phyloP scores from a whole-genome alignment of 2,113 vertebrate species.

The Onychostoma macrolepis region DNA sequence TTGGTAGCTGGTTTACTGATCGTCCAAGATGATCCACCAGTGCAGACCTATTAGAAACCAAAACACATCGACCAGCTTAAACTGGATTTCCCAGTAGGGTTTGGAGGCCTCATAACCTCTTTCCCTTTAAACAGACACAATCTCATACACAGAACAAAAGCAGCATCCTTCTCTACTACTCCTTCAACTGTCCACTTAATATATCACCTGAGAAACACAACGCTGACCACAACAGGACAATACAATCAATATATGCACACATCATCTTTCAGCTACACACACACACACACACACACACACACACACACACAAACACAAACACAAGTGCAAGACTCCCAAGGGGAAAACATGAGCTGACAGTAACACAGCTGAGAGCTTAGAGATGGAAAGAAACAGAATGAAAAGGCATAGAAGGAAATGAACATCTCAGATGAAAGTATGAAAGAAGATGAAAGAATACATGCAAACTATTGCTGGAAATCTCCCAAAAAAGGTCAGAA shows the following conservation, averaged over 20 bases:
- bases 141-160: slow-evolving; percentile 12
- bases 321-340: slow-evolving; percentile 41
- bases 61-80: neutral
- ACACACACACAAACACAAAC: slow-evolving; percentile 31
- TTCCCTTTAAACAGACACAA: slow-evolving; percentile 37
- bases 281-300: slow-evolving; percentile 22
- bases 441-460: neutral
- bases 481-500: slow-evolving; percentile 57
- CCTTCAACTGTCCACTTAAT: neutral
- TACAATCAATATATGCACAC: slow-evolving; percentile 60
- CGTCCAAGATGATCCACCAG: neutral
- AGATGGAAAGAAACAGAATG: slow-evolving; percentile 32
- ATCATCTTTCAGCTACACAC: slow-evolving; percentile 24
- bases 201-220: slow-evolving; percentile 34
- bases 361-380: slow-evolving; percentile 51
- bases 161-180: neutral
- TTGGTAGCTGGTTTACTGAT: neutral
- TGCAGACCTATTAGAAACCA: neutral
- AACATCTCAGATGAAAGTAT: neutral
- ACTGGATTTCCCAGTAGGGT: slow-evolving; percentile 1
- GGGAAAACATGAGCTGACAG: slow-evolving; percentile 54
- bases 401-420: neutral
- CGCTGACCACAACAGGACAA: slow-evolving; percentile 46
- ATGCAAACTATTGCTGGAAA: slow-evolving; percentile 45
- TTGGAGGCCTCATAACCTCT: slow-evolving; percentile 22